Conservation (phyloP, 2,888 invertebrate species). For the Hermaeophaga mercurialis region DNA sequence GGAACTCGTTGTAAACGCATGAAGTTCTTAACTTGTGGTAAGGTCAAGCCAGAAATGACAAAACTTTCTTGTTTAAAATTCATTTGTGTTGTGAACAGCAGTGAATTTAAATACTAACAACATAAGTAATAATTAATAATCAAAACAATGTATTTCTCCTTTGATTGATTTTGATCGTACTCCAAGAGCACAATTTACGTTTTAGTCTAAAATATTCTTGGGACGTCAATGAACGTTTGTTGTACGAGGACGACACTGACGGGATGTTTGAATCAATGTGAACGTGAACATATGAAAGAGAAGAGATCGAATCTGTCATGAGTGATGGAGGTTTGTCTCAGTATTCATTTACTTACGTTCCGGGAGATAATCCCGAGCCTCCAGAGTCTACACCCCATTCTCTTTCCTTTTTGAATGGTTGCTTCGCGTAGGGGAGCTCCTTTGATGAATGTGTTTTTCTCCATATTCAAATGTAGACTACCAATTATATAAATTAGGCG, state of each 20-base stretch:
- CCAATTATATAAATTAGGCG: conserved; percentile 18
- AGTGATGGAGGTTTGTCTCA: conserved; percentile 24
- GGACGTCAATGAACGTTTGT: too few relatives aligned
- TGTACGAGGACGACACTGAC: conserved; percentile 28
- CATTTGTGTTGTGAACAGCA: too few relatives aligned
- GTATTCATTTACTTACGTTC: conserved; percentile 27
- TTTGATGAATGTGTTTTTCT: conserved; percentile 26
- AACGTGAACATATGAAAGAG: conserved; percentile 25
- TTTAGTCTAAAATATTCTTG: too few relatives aligned
- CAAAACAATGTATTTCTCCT: too few relatives aligned
- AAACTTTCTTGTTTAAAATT: too few relatives aligned
- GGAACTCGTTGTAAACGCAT: too few relatives aligned
- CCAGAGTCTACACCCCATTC: conserved; percentile 8
- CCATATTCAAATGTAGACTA: conserved; percentile 1
- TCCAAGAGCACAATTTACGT: too few relatives aligned
- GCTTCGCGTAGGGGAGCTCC: conserved; percentile 4
- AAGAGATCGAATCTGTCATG: conserved; percentile 24
- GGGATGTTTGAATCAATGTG: conserved; percentile 18
- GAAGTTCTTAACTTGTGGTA: too few relatives aligned
- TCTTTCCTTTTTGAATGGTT: conserved; percentile 10
- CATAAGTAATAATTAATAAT: too few relatives aligned
- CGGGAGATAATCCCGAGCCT: conserved; percentile 25
- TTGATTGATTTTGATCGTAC: too few relatives aligned
- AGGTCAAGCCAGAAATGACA: too few relatives aligned
- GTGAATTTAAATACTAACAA: too few relatives aligned